Evolutionary conservation across 2,113 vertebrate species (phyloP), one percentile per base, ranked within the genome.

Genomic region (Tautogolabrus adspersus): DNA sequence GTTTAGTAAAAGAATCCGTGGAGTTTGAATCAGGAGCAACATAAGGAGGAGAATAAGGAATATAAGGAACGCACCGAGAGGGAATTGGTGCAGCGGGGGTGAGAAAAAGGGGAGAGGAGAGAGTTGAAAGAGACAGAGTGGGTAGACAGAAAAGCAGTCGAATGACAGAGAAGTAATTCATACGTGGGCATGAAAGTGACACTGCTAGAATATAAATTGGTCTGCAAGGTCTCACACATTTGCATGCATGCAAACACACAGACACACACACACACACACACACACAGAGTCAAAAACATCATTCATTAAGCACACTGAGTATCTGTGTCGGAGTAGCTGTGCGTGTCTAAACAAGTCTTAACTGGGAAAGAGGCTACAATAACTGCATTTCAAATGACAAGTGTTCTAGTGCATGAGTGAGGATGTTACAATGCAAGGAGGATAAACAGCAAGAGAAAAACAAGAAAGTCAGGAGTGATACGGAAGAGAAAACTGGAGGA

Each of bases 121-220:
- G 11, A 38, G 52, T 59, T 72, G 73, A 82, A 77, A 72, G 42
- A 78, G 12, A 72, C 2, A 34, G 37, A 26, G n/a, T 5, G 52
- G 46, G 44, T 40, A 37, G 67, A 52, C 49, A 52, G 49, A 52
- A 52, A 52, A 75, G 77, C 49, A 52, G 49, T 21, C 19, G 49
- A 52, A 74, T 67, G 37, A 79, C 54, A 78, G 57, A 72, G 30
- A 59, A 75, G 79, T 82, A 83, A 88, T 89, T 91, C 60, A 87
- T 84, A 88, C 26, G 16, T 64, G 57, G 61, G 62, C 68, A 77
- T 78, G 51, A 86, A 72, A 81, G 81, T 71, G 44, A 81, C 61
- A 64, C 52, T 63, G 59, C 15, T 21, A 15, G 89, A 88, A 91
- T 87, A 79, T 70, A 66, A 83, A 87, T 71, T 3, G 81, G 77